These are phyloP conservation scores for Antrozous pallidus DNA, from an alignment of 2,797 vertebrate genomes.

Conservation along the genomic window DNA sequence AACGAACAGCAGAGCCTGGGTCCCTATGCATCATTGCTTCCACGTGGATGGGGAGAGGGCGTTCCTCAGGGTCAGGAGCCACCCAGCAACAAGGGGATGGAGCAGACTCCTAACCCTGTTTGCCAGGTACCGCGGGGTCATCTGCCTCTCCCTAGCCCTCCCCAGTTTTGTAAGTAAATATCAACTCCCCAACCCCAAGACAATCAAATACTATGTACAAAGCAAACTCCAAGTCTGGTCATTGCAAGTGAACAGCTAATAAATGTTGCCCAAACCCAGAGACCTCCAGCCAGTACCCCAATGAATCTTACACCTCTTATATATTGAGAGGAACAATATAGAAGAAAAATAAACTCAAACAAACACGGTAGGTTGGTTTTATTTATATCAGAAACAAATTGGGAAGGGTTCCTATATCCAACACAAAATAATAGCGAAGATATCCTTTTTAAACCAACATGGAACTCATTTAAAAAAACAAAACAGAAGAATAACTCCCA, in stretches of 20 bases:
- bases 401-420: background rate
- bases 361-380: background rate
- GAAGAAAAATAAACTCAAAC: background rate
- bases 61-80: background rate
- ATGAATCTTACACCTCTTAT: background rate
- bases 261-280: background rate
- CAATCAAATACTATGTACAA: background rate
- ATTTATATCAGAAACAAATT: background rate
- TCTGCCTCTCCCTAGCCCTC: background rate
- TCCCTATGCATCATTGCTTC: background rate
- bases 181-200: background rate
- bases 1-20: rapidly evolving
- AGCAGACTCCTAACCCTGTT: background rate
- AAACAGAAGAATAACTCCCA: background rate
- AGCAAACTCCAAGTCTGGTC: background rate
- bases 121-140: background rate
- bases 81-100: background rate
- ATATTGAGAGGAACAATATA: background rate
- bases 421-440: background rate
- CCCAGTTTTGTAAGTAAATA: background rate
- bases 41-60: rapidly evolving
- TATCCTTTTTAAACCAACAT: background rate
- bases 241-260: background rate
- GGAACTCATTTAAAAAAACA: background rate
- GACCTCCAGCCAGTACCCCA: background rate